phyloP scores from a whole-genome alignment of 2,113 vertebrate species.

The Hippocampus mohnikei region DNA sequence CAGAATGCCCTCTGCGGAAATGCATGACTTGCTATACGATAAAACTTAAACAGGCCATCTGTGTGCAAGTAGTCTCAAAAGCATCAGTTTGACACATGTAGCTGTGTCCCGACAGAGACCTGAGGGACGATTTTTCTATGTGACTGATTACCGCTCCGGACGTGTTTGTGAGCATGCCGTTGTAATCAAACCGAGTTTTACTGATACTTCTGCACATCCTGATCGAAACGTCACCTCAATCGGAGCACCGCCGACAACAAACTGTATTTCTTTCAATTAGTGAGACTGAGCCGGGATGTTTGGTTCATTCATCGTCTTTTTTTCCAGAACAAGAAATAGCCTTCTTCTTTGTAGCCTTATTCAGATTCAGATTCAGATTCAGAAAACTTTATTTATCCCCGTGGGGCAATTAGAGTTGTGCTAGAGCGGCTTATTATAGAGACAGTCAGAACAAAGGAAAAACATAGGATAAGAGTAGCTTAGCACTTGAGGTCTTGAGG shows the following conservation, averaged over 20 bases:
- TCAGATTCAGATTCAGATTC: too few species aligned
- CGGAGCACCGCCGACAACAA: constrained; percentile 34
- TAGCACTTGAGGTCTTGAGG: too few species aligned
- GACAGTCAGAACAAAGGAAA: too few species aligned
- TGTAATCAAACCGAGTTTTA: constrained; percentile 54
- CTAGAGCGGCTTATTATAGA: too few species aligned
- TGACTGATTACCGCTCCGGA: constrained; percentile 49
- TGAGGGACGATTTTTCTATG: constrained; percentile 37
- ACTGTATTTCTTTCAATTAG: constrained; percentile 54
- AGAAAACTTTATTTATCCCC: too few species aligned
- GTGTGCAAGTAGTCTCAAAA: constrained; percentile 11
- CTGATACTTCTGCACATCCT: constrained; percentile 19
- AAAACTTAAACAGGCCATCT: constrained; percentile 6
- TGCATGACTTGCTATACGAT: constrained; percentile 1
- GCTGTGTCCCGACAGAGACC: constrained; percentile 22
- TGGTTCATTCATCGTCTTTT: constrained; percentile 46
- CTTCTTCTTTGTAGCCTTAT: constrained; percentile 33
- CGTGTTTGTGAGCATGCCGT: constrained; percentile 40
- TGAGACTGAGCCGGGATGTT: constrained; percentile 45
- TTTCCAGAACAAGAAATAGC: constrained; percentile 3
- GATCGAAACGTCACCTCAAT: constrained; percentile 52
- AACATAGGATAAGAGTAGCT: too few species aligned
- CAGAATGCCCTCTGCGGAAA: not conserved
- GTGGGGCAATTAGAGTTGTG: too few species aligned
- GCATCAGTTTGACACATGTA: constrained; percentile 26